Evolutionary conservation across 2,797 vertebrate genomes (phyloP), one percentile per base, ranked within the genome.

Genomic region (Danionella dracula): DNA sequence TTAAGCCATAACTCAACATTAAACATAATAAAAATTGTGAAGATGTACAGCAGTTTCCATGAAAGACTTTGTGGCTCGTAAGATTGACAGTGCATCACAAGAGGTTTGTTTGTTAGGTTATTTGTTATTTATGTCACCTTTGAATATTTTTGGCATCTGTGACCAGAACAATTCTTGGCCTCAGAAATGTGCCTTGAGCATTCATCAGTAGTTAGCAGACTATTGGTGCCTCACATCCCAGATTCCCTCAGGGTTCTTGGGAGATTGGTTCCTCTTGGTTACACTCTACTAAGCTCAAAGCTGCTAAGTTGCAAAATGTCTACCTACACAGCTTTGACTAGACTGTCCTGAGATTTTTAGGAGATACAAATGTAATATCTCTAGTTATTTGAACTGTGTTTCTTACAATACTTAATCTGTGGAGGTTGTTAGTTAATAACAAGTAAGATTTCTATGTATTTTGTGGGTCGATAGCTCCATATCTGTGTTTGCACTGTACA

Each of bases 211-310:
- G 15, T 66, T 54, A 37, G 19, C 32, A 44, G 27, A 23, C n/a
- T 46, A 13, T 54, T 35, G 12, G n/a, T 16, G 40, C 62, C 29
- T 55, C 9, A 23, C 29, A 29, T 12, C 8, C 16, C 17, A 35
- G 15, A 46, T 37, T 11, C 32, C 57, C 67, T 62, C 58, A 41
- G 50, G 50, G 67, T 42, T 40, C 35, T 55, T 16, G 10, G 58
- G 42, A 69, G 67, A 69, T 63, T 62, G 58, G 67, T 62, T 69
- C 42, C 58, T 49, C 58, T 49, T 62, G 41, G 20, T 55, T 63
- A 62, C 27, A 32, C 17, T 37, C n/a, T 27, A 32, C 19, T 48
- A 10, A 37, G 38, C 17, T 54, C 20, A 53, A 41, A 16, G 9
- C 12, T n/a, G 15, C 20, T 32, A 8, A n/a, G 19, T 17, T 37